Evolutionary conservation across 2,797 vertebrate species (phyloP).

Genomic region (Ctenopoma kingsleyae): DNA sequence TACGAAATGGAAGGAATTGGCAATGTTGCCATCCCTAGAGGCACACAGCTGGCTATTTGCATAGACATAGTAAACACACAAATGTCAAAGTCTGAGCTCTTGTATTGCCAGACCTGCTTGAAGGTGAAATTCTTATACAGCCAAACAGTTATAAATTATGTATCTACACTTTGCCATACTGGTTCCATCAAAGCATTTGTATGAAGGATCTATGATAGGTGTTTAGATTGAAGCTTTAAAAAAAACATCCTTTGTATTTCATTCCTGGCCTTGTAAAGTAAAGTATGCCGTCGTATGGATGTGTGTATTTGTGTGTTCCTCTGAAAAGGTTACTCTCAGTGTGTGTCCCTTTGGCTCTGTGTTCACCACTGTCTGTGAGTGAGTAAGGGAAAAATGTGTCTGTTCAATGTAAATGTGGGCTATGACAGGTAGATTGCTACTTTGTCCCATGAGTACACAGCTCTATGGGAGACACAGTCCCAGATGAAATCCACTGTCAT

Average conservation of each 20-base stretch:
- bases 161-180: constrained; percentile 12
- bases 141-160: constrained; percentile 16
- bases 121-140: constrained; percentile 13
- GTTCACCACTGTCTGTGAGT: constrained; percentile 48
- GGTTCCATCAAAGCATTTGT: constrained; percentile 18
- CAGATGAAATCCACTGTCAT: constrained; percentile 1
- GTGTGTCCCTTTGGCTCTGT: constrained; percentile 35
- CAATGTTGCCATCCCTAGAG: not conserved
- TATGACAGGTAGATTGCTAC: constrained; percentile 36
- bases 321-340: constrained; percentile 33
- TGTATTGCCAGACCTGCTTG: not conserved
- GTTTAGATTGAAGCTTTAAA: constrained; percentile 37
- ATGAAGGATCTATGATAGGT: constrained; percentile 38
- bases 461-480: constrained; percentile 1
- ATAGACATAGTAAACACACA: not conserved
- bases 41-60: constrained; percentile 12
- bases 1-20: too few relatives aligned
- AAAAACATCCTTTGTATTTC: constrained; percentile 44
- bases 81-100: constrained; percentile 1
- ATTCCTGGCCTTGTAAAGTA: constrained; percentile 70
- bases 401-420: constrained; percentile 59
- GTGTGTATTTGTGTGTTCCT: constrained; percentile 38
- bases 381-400: constrained; percentile 62
- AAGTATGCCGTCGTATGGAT: constrained; percentile 59
- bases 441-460: constrained; percentile 5